Base-by-base conservation (phyloP, 2,113 vertebrate species). In the Orientallactaga bullata region DNA sequence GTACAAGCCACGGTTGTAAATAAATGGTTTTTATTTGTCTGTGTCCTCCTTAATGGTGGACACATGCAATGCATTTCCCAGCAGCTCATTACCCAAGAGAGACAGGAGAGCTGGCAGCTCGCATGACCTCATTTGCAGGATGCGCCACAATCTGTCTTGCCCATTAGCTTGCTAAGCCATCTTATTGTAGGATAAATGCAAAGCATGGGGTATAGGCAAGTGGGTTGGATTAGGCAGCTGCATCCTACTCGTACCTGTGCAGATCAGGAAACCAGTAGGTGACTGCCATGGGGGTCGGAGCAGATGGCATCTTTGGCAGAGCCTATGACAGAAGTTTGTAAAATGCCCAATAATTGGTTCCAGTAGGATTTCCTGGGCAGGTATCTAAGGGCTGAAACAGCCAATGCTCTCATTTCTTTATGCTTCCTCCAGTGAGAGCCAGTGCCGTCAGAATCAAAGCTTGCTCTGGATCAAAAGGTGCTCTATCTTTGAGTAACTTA, bases 401-500 rank as follows among this genome's bases (percentile, higher is more conserved):
- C 79, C 82, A 89, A 95, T 86, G 91, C 73, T 95, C 94, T 95
- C 87, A 85, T 96, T 93, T 94, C 89, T 90, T 63, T 93, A 81
- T 87, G 65, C 91, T 8, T 76, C 32, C 95, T 94, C 95, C 91
- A 95, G 82, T 84, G 94, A 97, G 60, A 95, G 83, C 66, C 0
- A 0, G 77, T 76, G 4, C 95, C 89, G 92, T 77, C 5, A 60
- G 97, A 97, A 98, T 98, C 97, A 98, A 98, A 98, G 96, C 93
- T 92, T 94, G 66, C 71, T 88, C 96, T 94, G 81, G 83, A 96
- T 97, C 97, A 97, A 96, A 97, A 97, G 94, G 95, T 88, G 66
- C 91, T 94, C 96, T 97, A 94, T 94, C 97, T 98, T 96, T 96
- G n/a, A 85, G 86, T 94, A 97, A 93, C 93, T 97, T 97, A 94